A percentile compares a stretch with the other conserved stretches of the same genome.
phyloP scores from a whole-genome alignment of 2,888 invertebrate genomes.

The Minunthozetes semirufus region DNA sequence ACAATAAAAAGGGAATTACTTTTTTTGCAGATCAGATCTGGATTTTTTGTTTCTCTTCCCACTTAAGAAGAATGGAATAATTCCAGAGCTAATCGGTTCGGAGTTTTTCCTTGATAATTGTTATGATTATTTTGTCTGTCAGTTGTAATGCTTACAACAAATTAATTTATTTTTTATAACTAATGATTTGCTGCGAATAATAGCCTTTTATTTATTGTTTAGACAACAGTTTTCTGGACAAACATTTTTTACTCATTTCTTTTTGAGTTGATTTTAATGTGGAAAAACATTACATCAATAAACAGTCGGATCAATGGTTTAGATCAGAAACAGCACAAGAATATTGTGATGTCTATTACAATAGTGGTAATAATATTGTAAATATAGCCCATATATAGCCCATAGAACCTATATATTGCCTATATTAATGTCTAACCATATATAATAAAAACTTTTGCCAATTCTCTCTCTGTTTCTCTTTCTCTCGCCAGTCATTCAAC shows the following conservation, averaged over 20 bases:
- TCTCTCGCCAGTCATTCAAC: not conserved
- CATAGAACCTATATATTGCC: conserved; percentile 16
- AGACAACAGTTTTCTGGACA: conserved; percentile 7
- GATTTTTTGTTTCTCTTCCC: not conserved
- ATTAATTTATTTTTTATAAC: not conserved
- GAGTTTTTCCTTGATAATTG: not conserved
- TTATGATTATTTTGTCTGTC: not conserved
- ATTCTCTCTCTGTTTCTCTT: conserved; percentile 3
- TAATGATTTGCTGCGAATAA: not conserved
- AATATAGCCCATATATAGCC: not conserved
- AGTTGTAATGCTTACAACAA: not conserved
- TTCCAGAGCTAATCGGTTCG: not conserved
- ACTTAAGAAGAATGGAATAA: not conserved
- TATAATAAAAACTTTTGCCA: not conserved
- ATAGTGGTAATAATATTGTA: not conserved
- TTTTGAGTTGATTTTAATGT: not conserved
- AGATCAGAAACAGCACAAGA: not conserved
- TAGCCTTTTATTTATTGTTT: conserved; percentile 2
- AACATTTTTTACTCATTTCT: not conserved
- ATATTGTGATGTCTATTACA: not conserved
- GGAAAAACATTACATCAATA: not conserved
- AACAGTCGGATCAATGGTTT: not conserved
- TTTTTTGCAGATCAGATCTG: not conserved
- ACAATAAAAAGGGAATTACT: not conserved
- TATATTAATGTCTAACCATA: conserved; percentile 10